Evolutionary conservation across 2,888 invertebrate genomes (phyloP), one percentile per base, ranked within the genome.

Genomic region (Acanthosepion lycidas): DNA sequence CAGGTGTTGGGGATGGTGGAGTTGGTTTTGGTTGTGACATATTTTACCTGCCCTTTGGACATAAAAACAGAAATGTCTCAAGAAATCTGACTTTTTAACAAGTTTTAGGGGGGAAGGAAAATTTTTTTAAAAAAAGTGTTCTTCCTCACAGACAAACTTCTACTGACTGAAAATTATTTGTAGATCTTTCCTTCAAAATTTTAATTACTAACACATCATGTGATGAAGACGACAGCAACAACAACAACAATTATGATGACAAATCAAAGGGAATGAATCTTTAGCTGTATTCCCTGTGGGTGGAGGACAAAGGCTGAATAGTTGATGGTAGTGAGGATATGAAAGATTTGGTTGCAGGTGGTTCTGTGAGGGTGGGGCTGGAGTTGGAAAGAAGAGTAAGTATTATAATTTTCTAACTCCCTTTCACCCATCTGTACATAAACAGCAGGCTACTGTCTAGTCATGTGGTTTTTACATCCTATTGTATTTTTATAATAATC

Each of bases 11-110:
- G 49, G 93, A 53, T 93, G 53, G 49, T 92, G 92, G 48, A 26
- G 92, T 48, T 42, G 91, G 92, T n/a, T 78, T 78, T 78, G 78
- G 78, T n/a, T 78, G n/a, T 9, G 78, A 78, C 78, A 78, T 78
- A n/a, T 78, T n/a, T 78, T 33, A 33, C 33, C 78, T 78, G 78
- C 28, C 23, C 51, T 51, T 8, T 51, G 15, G 51, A 23, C 59
- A 55, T 3, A 78, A 78, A 78, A 78, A 33, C 12, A 78, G n/a
- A 78, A 78, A 23, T 78, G 78, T 78, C 33, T 78, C 20, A 23
- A n/a, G 78, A 78, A 5, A 12, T 12, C n/a, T 18, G n/a, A 0
- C 33, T 33, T 78, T 78, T 18, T 12, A 78, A 78, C 18, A 23
- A 59, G 23, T 59, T 5, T 6, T 5, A 55, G 5, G 3, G 5